Evolutionary conservation across 2,113 vertebrate genomes (phyloP).

Genomic region (Acrocephalus kingi): DNA sequence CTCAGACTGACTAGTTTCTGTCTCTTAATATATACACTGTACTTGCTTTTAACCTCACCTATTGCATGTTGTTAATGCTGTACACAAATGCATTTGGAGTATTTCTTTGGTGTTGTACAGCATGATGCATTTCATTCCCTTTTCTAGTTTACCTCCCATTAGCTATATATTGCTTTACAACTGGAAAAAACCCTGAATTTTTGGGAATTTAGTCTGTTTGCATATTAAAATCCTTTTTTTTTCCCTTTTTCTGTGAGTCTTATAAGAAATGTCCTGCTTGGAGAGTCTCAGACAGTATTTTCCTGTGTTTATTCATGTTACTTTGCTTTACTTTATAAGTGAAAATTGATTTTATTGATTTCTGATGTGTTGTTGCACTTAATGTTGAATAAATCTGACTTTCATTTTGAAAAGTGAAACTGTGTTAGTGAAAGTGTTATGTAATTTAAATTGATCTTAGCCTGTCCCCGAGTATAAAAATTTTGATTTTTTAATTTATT

Average conservation of each 20-base stretch:
- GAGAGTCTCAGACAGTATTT: constrained; percentile 61
- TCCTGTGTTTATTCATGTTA: constrained; percentile 64
- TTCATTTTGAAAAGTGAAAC: constrained; percentile 60
- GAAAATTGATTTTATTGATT: constrained; percentile 67
- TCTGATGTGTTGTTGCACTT: constrained; percentile 65
- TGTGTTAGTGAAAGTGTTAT: constrained; percentile 58
- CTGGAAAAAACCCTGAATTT: constrained; percentile 38
- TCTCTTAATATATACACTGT: constrained; percentile 22
- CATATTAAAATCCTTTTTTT: neutral
- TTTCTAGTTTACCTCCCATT: constrained; percentile 36
- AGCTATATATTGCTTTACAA: constrained; percentile 56
- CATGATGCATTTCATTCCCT: constrained; percentile 58
- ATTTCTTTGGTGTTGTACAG: constrained; percentile 59
- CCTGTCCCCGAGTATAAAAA: neutral
- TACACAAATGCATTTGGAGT: constrained; percentile 49
- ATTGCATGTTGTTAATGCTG: constrained; percentile 57
- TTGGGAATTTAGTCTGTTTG: constrained; percentile 44
- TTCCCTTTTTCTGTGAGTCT: constrained; percentile 30
- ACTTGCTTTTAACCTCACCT: constrained; percentile 50
- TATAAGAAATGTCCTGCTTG: constrained; percentile 59
- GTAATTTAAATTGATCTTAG: neutral
- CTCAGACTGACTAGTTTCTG: constrained; percentile 37
- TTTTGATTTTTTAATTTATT: neutral
- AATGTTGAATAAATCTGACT: constrained; percentile 68
- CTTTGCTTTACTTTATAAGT: constrained; percentile 65